A percentile compares a stretch with the other conserved stretches of the same genome.
These are phyloP conservation scores for Arctopsyche grandis DNA, from an alignment of 1,140 invertebrate genomes.

Conservation along the genomic window DNA sequence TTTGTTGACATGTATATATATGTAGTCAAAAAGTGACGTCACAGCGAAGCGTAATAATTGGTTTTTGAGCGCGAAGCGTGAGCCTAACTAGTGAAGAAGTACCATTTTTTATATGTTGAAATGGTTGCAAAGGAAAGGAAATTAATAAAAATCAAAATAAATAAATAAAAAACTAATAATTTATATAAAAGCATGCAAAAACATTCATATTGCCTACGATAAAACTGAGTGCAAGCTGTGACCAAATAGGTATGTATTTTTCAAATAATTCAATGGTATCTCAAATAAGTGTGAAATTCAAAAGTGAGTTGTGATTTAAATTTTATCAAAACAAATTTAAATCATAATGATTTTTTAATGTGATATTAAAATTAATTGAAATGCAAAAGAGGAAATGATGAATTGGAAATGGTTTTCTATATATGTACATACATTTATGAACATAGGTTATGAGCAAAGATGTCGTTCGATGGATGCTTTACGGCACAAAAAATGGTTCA, in stretches of 20 bases:
- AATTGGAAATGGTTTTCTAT: too few relatives aligned
- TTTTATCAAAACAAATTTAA: not conserved
- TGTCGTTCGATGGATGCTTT: too few relatives aligned
- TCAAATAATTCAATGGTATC: constrained; percentile 20
- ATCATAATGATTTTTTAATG: not conserved
- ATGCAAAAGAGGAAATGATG: too few relatives aligned
- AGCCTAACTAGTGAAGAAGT: too few relatives aligned
- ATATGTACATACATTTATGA: too few relatives aligned
- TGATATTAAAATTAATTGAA: not conserved
- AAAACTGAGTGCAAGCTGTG: constrained; percentile 15
- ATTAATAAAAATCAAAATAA: not conserved
- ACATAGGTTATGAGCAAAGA: too few relatives aligned
- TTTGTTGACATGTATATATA: too few relatives aligned
- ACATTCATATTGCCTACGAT: constrained; percentile 17
- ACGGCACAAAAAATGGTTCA: too few relatives aligned
- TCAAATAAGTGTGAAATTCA: not conserved
- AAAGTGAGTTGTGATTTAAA: not conserved
- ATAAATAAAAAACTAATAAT: constrained; percentile 3
- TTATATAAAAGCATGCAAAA: constrained; percentile 20
- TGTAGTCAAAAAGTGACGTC: too few relatives aligned
- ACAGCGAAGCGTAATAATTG: too few relatives aligned
- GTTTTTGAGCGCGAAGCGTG: too few relatives aligned
- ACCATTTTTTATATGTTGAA: not conserved
- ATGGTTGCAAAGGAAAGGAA: not conserved
- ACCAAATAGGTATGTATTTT: not conserved